Evolutionary conservation across 2,113 vertebrate species (phyloP).

Genomic region (Ginglymostoma cirratum): DNA sequence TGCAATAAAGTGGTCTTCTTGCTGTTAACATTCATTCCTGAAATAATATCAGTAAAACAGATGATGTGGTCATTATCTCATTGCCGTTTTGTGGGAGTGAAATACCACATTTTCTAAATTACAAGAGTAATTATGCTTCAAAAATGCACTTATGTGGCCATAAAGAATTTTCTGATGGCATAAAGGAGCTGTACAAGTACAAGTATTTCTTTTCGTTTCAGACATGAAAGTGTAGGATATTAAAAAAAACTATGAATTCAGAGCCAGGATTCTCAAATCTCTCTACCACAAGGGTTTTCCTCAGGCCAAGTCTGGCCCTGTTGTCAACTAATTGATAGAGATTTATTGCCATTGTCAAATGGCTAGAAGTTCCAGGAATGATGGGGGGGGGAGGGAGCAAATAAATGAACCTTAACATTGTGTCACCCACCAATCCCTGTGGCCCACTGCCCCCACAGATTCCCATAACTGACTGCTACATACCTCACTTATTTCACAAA

Average conservation of each 20-base stretch:
- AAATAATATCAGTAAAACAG: neutral
- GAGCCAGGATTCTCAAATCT: neutral
- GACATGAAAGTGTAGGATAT: neutral
- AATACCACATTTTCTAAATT: neutral
- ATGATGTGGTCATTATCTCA: neutral
- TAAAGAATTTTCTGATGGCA: neutral
- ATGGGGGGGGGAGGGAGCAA: neutral
- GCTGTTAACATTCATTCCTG: neutral
- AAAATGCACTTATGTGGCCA: neutral
- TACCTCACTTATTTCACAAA: neutral
- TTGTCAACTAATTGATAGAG: neutral
- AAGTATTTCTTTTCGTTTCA: neutral
- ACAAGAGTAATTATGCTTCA: neutral
- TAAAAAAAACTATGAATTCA: neutral
- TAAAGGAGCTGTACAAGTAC: neutral
- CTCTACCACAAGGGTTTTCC: neutral
- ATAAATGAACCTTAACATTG: neutral
- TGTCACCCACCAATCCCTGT: neutral
- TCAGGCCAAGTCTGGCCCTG: neutral
- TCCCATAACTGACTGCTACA: neutral
- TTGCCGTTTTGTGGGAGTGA: neutral
- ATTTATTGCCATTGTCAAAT: neutral
- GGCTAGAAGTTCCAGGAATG: neutral
- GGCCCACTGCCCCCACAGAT: neutral
- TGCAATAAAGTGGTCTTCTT: neutral